Evolutionary conservation across 37 sponge, comb jelly and placozoan genomes (phyloP), one percentile per base, ranked within the genome.

Genomic region (Petrosia ficiformis): DNA sequence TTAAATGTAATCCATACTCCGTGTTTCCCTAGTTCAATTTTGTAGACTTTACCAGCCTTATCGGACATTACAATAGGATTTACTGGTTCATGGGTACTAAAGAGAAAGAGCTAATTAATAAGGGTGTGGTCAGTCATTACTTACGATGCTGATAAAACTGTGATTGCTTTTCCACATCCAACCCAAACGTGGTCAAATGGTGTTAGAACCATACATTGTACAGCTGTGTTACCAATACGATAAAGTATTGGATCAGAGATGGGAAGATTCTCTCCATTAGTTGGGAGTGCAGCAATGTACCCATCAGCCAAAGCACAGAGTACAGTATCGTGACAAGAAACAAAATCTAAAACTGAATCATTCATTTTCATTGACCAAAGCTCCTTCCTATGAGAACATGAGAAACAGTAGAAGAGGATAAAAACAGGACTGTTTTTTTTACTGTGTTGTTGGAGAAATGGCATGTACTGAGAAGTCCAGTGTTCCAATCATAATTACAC

Each of bases 271-370:
- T 5, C 44, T 48, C 31, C 73, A 43, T 14, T 6, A 0, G 57
- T 48, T 44, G 57, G 64, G 6, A 89, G 33, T 6, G 77, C 60
- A 21, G 86, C 82, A 0, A 90, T 36, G 31, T 44, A 64, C 10
- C 86, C 90, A 65, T 90, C 86, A 73, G 90, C 90, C n/a, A 85
- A 65, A 57, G 68, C 90, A 42, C 57, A 72, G 76, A 74, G 80
- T 3, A 84, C 67, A 24, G 5, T 29, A 8, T 63, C 61, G 44
- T 28, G 42, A 3, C 63, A 65, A 5, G 52, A 68, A 39, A 42
- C 60, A 1, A 89, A 54, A 61, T 71, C 77, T 39, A 90, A 48
- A 0, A 90, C 67, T 6, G 90, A 85, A 68, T 90, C 90, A 34
- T 28, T 72, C 75, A 90, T 36, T 5, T 42, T 76, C n/a, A 57